Evolutionary conservation across 2,888 invertebrate species (phyloP), one percentile per base, ranked within the genome.

Genomic region (Microplitis deprimator): DNA sequence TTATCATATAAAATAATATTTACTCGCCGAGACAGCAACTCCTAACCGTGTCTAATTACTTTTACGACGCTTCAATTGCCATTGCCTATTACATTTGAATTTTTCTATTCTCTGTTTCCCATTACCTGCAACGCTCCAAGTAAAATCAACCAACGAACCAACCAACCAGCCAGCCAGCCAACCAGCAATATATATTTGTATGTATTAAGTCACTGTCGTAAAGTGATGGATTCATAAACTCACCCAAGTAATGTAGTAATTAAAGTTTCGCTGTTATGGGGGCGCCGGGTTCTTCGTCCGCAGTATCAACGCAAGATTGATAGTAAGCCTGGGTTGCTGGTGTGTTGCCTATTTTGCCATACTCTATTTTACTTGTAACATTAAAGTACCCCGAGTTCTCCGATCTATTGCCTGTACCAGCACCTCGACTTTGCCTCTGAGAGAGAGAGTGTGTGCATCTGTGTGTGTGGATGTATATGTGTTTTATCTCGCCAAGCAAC

Each of bases 201-300:
- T 71, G 60, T 61, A 29, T 39, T 61, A 71, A 71, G 59, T 69
- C 68, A 74, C 61, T 82, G 83, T 84, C 85, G 81, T 79, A 81
- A 79, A 73, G 76, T 84, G 85, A 87, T 85, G 85, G 85, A 87
- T 86, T 83, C 83, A 81, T 81, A 71, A 61, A 71, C 60, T 39
- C 60, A 81, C 77, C 69, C 82, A 81, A 87, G 87, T 88, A 88
- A 87, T 84, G 87, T 82, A 87, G 86, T 88, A 89, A 89, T 89
- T 89, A 89, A 89, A 89, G 87, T 88, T 88, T 86, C 85, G 84
- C 84, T 86, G 85, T 85, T 85, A 88, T 88, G 87, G 84, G 84
- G 83, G 79, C 75, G 78, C 79, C 71, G 82, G 39, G 17, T 62
- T 20, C 64, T 41, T 64, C 62, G 68, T 76, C 76, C 76, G 13